These are phyloP conservation scores for Chrosomus eos DNA, from an alignment of 2,797 vertebrate species.

Conservation along the genomic window DNA sequence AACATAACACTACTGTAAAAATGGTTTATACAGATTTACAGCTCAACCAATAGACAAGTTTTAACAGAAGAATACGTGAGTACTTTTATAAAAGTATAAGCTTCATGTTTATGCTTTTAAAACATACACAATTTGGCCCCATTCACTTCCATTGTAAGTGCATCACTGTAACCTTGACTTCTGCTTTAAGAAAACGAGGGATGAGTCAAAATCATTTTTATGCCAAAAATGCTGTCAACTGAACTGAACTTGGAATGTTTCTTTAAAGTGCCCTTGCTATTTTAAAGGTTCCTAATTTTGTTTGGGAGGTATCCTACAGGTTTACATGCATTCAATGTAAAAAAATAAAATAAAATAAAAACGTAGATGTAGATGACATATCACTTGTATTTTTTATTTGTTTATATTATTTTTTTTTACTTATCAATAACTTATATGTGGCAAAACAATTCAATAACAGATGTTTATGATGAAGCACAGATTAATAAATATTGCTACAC, in stretches of 20 bases:
- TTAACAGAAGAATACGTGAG: neutral
- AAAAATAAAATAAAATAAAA: too few species aligned
- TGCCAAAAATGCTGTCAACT: neutral
- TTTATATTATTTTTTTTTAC: too few species aligned
- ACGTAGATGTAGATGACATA: neutral
- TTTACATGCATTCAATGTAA: neutral
- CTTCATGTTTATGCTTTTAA: neutral
- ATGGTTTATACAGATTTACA: neutral
- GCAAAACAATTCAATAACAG: neutral
- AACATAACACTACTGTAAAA: neutral
- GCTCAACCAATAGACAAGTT: neutral
- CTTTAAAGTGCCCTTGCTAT: neutral
- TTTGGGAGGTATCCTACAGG: neutral
- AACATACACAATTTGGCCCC: neutral
- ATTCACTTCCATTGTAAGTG: neutral
- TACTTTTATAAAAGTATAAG: neutral
- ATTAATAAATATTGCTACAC: neutral
- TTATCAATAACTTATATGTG: neutral
- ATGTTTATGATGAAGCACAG: neutral
- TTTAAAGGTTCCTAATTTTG: neutral
- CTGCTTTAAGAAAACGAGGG: neutral
- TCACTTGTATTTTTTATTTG: too few species aligned
- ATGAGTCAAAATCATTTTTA: neutral
- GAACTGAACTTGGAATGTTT: neutral
- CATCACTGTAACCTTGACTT: neutral